Evolutionary conservation across 2,113 vertebrate species (phyloP).

Genomic region (Hippocampus mohnikei): DNA sequence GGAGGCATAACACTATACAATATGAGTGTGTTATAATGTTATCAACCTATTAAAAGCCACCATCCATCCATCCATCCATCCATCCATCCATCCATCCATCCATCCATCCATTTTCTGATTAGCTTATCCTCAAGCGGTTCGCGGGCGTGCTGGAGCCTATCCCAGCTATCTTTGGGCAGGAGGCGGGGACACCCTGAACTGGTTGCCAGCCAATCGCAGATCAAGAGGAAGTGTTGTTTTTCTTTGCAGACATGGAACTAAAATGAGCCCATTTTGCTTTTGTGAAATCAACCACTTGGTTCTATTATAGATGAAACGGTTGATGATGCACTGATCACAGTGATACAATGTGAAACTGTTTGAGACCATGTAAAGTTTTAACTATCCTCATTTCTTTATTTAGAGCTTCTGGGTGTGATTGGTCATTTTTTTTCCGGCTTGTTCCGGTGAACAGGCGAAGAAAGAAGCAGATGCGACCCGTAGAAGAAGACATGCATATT

Average conservation of each 20-base stretch:
- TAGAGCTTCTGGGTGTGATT: not conserved
- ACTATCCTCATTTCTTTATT: not conserved
- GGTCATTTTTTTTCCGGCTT: not conserved
- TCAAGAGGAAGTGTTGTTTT: not conserved
- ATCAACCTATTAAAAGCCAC: not conserved
- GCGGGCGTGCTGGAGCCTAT: too few species aligned
- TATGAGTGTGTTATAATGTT: not conserved
- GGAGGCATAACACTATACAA: not conserved
- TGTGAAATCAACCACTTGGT: not conserved
- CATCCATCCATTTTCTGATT: too few species aligned
- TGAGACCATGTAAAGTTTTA: too few species aligned
- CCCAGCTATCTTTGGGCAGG: too few species aligned
- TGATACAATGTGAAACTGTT: not conserved
- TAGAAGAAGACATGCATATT: too few species aligned
- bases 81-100: too few species aligned
- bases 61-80: too few species aligned
- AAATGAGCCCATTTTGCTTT: not conserved
- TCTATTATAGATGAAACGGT: not conserved
- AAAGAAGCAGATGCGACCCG: not conserved
- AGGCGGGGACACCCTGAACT: too few species aligned
- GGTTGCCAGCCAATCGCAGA: too few species aligned
- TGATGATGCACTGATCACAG: not conserved
- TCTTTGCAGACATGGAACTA: not conserved
- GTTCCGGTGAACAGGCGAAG: not conserved
- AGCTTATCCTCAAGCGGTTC: too few species aligned